Evolutionary conservation across 2,888 invertebrate genomes (phyloP), one percentile per base, ranked within the genome.

Genomic region (Cartodere bifasciata): DNA sequence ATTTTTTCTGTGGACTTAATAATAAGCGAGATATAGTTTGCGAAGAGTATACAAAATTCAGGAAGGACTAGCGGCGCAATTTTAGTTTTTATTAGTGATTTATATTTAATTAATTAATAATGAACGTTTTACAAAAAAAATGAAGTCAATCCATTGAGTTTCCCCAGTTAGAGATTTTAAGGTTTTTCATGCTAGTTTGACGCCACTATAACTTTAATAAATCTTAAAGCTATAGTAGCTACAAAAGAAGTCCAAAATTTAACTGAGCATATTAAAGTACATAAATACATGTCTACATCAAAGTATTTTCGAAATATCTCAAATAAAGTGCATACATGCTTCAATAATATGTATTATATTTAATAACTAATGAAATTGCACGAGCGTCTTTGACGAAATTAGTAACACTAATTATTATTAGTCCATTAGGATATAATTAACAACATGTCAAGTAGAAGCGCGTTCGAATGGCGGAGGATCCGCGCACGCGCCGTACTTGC

Each of bases 181-280:
- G n/a, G n/a, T n/a, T n/a, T n/a, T n/a, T n/a, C n/a, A n/a, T n/a
- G n/a, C n/a, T n/a, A n/a, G n/a, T n/a, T n/a, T n/a, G n/a, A n/a
- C 9, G 20, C 6, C 20, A 17, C 20, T 7, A 17, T 17, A n/a
- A 17, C 9, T 17, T 17, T 17, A 17, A 6, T 17, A 17, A n/a
- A 17, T 9, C 20, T 17, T 9, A 17, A 7, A 17, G 9, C 9
- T 17, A 17, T 7, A n/a, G 9, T 9, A 17, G 20, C 9, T 32
- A 36, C 28, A 35, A 31, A 43, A 43, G 46, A 42, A 45, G 35
- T 45, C n/a, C 42, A 38, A 36, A 46, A 50, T 51, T 50, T 49
- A 52, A 49, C 50, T 50, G 52, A 50, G 50, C 47, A 52, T 49
- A 46, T 43, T 42, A 25, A 39, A 42, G 44, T 41, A 42, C 47